Base-by-base conservation (phyloP, 2,113 vertebrate species). In the Loxodonta africana region DNA sequence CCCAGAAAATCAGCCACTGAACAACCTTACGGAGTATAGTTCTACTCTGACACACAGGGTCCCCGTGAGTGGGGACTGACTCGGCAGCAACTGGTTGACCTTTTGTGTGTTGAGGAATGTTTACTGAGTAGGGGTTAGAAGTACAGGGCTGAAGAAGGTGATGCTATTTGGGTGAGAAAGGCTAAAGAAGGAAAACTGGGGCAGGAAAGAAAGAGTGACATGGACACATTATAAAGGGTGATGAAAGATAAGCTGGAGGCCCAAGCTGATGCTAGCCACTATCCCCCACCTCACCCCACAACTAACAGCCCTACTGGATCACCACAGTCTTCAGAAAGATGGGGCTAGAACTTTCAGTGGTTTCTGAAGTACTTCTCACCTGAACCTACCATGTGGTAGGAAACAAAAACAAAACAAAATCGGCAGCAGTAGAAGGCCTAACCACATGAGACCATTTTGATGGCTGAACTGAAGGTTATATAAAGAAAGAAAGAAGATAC, bases 401-500 rank as follows among this genome's bases (percentile, higher is more conserved):
- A 97, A 97, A 85, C 78, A 60, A 74, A 94, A 95, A 78, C 12
- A 91, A 33, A 92, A 84, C 10, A 80, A 91, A 91, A 83, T 37
- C 18, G 25, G 17, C 83, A 90, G 78, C 89, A 92, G 67, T 44
- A 92, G 81, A 69, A 78, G 71, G 37, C 57, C 85, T 96, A 67
- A 87, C 26, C 53, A n/a, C 76, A 82, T 2, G 63, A 93, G 28
- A 67, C n/a, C 65, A 9, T 88, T 80, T 77, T 88, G 76, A 92
- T 44, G 74, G 74, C 33, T 63, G 44, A 94, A 93, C 57, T 57
- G 57, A 83, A 94, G 46, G 28, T 60, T 91, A 57, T 76, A 69
- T 11, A 53, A 57, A 85, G 63, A 37, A 14, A 51, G 33, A 71
- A 74, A 63, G 6, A 81, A 53, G 57, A 71, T 18, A 65, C 1